phyloP scores from a whole-genome alignment of 2,797 vertebrate species.

The Acestrorhynchus altus region DNA sequence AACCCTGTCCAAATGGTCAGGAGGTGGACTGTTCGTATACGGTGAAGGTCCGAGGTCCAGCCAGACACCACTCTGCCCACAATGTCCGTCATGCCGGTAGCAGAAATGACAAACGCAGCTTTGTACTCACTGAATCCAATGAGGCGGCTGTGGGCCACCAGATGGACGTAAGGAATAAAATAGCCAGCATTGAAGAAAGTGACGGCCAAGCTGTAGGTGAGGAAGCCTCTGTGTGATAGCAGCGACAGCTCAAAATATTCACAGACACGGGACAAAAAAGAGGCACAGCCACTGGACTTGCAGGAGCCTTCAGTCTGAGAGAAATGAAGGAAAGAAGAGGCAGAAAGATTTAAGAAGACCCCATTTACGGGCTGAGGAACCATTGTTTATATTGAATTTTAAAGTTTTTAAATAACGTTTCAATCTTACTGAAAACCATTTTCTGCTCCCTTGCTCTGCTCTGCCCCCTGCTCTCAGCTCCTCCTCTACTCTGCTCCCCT shows the following conservation, averaged over 20 bases:
- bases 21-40: constrained; percentile 75
- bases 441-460: too few relatives aligned
- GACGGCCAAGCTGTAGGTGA: constrained; percentile 80
- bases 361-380: too few relatives aligned
- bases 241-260: constrained; percentile 81
- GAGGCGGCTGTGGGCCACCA: constrained; percentile 84
- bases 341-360: background rate
- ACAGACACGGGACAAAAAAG: constrained; percentile 47
- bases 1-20: constrained; percentile 79
- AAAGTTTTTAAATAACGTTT: too few relatives aligned
- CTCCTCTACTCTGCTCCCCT: too few relatives aligned
- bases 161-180: constrained; percentile 89
- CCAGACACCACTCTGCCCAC: constrained; percentile 84
- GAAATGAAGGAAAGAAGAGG: background rate
- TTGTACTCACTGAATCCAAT: constrained; percentile 80
- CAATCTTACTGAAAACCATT: too few relatives aligned
- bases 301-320: constrained; percentile 56
- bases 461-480: too few relatives aligned
- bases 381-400: too few relatives aligned
- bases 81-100: constrained; percentile 82
- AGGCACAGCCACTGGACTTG: background rate
- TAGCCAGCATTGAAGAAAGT: constrained; percentile 85
- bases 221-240: constrained; percentile 80
- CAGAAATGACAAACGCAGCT: constrained; percentile 85
- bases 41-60: constrained; percentile 81